A percentile compares a stretch with the other conserved stretches of the same genome.
Conservation (phyloP, 2,113 vertebrate species). For the Rhizomys pruinosus region DNA sequence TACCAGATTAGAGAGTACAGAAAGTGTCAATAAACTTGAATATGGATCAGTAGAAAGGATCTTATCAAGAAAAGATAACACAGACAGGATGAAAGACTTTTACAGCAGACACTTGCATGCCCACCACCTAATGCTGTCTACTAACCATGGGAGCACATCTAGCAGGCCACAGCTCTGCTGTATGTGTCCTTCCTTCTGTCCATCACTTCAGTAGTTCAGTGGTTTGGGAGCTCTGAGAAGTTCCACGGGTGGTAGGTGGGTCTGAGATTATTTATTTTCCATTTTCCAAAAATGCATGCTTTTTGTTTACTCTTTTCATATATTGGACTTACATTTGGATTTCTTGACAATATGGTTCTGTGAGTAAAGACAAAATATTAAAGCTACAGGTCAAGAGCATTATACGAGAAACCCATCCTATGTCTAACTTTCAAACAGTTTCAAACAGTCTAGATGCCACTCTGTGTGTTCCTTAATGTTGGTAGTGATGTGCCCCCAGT, state of each 20-base stretch:
- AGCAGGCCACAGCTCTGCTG: no score
- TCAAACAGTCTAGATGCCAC: neutral
- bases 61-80: neutral
- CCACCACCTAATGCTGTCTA: no score
- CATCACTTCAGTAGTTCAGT: no score
- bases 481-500: neutral
- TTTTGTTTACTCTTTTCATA: slow-evolving; percentile 9
- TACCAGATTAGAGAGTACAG: neutral
- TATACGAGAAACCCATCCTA: neutral
- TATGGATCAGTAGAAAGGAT: neutral
- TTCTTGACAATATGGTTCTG: neutral
- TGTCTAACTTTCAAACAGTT: no score
- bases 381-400: neutral
- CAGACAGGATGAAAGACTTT: neutral
- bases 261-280: neutral
- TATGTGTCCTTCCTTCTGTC: no score
- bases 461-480: neutral
- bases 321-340: neutral
- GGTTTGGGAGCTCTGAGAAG: no score
- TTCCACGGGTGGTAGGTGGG: neutral
- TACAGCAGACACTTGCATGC: no score
- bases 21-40: neutral
- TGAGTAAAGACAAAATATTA: neutral
- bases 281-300: neutral
- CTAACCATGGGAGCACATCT: no score